A percentile compares a stretch with the other conserved stretches of the same genome.
Conservation (phyloP, 2,113 vertebrate species). For the Nematolebias whitei region DNA sequence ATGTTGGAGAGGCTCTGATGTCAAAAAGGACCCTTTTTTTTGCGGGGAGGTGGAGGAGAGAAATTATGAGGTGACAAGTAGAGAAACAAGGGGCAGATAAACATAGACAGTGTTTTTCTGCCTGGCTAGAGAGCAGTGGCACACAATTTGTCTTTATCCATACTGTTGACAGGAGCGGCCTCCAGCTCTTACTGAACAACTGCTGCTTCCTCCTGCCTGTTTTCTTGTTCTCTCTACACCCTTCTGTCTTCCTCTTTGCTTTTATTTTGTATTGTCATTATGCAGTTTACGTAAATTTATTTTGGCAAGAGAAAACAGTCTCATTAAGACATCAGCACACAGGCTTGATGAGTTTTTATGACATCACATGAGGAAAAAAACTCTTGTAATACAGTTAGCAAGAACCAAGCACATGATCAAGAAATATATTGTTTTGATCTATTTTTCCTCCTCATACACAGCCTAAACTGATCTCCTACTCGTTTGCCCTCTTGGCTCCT, state of each 20-base stretch:
- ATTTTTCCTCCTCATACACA: conserved; percentile 29
- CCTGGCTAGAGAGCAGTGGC: conserved; percentile 72
- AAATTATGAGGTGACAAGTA: conserved; percentile 66
- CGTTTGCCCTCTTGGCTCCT: conserved; percentile 20
- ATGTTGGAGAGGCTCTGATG: conserved; percentile 17
- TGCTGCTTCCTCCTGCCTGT: conserved; percentile 9
- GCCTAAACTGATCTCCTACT: conserved; percentile 5
- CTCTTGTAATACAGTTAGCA: conserved; percentile 38
- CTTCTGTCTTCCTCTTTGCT: neutral
- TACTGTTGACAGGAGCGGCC: conserved; percentile 63
- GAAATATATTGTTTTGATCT: conserved; percentile 19
- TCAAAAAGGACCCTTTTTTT: conserved; percentile 20
- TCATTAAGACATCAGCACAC: conserved; percentile 14
- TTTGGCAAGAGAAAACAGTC: conserved; percentile 19
- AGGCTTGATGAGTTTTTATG: conserved; percentile 13
- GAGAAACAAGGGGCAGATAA: conserved; percentile 56
- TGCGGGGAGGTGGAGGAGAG: too few species aligned
- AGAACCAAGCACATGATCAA: conserved; percentile 18
- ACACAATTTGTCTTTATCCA: conserved; percentile 77
- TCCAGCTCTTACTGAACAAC: conserved; percentile 24
- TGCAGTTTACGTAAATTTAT: conserved; percentile 30
- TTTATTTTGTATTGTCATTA: conserved; percentile 9
- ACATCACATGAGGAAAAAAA: conserved; percentile 15
- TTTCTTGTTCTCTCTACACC: neutral
- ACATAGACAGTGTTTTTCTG: conserved; percentile 75